These are phyloP conservation scores for Chromobotia macracanthus DNA, from an alignment of 2,797 vertebrate genomes.

Conservation along the genomic window DNA sequence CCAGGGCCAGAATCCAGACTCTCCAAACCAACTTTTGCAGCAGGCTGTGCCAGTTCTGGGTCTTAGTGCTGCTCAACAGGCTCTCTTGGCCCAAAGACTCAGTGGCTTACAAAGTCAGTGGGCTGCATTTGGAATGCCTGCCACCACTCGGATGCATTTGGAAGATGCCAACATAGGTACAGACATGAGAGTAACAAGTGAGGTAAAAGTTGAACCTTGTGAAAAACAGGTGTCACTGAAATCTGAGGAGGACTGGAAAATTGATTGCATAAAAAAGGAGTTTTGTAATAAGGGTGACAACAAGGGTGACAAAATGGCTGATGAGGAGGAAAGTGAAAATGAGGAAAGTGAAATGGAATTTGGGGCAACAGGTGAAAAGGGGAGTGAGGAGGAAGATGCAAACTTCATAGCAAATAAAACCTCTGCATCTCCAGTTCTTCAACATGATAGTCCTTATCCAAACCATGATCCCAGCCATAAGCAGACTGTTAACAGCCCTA, in stretches of 20 bases:
- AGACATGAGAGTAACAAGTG: conserved; percentile 23
- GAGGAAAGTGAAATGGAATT: conserved; percentile 65
- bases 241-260: conserved; percentile 35
- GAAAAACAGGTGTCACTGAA: conserved; percentile 46
- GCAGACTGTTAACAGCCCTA: conserved; percentile 72
- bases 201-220: conserved; percentile 44
- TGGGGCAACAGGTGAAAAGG: conserved; percentile 61
- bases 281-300: conserved; percentile 48
- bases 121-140: conserved; percentile 68
- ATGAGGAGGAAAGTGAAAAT: conserved; percentile 63
- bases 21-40: conserved; percentile 76
- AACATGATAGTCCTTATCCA: conserved; percentile 69
- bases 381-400: conserved; percentile 63
- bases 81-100: conserved; percentile 82
- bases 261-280: conserved; percentile 34
- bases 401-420: conserved; percentile 67
- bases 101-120: conserved; percentile 79
- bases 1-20: conserved; percentile 74
- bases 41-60: conserved; percentile 81
- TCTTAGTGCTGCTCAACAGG: conserved; percentile 80
- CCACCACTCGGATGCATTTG: conserved; percentile 59
- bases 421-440: conserved; percentile 65
- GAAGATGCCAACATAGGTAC: conserved; percentile 61
- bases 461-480: conserved; percentile 72
- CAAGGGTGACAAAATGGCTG: conserved; percentile 65